Conservation (phyloP, 2,888 invertebrate species). For the Polymixis lichenea region DNA sequence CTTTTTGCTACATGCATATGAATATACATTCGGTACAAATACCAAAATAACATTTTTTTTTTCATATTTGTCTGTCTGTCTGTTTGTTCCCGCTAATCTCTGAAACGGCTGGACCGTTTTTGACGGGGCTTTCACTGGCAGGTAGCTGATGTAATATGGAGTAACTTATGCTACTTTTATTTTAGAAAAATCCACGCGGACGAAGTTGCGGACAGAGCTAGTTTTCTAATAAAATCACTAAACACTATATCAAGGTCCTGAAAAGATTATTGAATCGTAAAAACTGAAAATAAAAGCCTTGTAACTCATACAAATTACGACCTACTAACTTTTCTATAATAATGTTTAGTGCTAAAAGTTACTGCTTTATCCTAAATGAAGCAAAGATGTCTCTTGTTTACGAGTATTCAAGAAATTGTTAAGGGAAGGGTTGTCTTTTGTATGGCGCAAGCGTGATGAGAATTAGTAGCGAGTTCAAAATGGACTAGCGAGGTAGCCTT, state of each 20-base stretch:
- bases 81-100: too few species aligned
- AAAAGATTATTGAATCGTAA: slow-evolving; percentile 11
- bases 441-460: slow-evolving; percentile 6
- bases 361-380: slow-evolving; percentile 34
- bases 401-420: slow-evolving; percentile 35
- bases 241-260: neutral
- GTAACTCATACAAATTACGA: slow-evolving; percentile 30
- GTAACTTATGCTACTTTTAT: too few species aligned
- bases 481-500: neutral
- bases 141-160: too few species aligned
- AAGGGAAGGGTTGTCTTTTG: slow-evolving; percentile 21
- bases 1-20: too few species aligned
- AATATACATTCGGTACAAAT: too few species aligned
- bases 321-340: slow-evolving; percentile 18
- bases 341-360: slow-evolving; percentile 16
- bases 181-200: too few species aligned
- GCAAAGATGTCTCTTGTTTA: slow-evolving; percentile 40
- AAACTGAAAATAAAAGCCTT: neutral
- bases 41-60: too few species aligned
- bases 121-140: too few species aligned
- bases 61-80: too few species aligned
- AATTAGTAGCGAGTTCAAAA: slow-evolving; percentile 8
- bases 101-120: too few species aligned
- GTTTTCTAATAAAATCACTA: neutral
- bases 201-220: too few species aligned